A percentile compares a stretch with the other conserved stretches of the same genome.
Conservation (phyloP, 2,797 vertebrate species). For the Eulemur mongoz region DNA sequence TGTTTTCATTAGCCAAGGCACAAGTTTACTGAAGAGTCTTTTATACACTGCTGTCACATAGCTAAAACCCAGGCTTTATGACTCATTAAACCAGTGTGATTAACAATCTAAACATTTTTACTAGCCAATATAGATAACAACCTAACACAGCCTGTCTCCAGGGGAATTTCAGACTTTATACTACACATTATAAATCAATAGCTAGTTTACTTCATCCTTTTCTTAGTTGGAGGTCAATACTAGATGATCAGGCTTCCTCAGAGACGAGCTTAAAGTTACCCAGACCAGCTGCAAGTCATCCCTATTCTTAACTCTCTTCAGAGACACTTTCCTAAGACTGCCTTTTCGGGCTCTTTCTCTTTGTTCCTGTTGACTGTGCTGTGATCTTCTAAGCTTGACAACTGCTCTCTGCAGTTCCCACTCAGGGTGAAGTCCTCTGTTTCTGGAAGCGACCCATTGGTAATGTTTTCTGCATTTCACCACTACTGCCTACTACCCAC, state of each 20-base stretch:
- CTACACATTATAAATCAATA: not conserved
- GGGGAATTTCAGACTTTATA: not conserved
- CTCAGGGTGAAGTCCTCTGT: not conserved
- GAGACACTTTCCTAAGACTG: not conserved
- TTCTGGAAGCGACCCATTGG: not conserved
- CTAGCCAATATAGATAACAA: not conserved
- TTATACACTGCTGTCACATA: not conserved
- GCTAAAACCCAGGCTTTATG: not conserved
- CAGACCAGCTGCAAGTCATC: not conserved
- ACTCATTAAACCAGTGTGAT: not conserved
- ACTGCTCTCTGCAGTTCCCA: not conserved
- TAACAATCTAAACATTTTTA: not conserved
- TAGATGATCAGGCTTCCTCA: not conserved
- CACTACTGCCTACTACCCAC: not conserved
- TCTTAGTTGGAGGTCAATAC: not conserved
- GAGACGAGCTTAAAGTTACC: not conserved
- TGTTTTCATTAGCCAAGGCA: not conserved
- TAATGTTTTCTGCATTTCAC: not conserved
- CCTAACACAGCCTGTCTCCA: not conserved
- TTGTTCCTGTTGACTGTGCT: not conserved
- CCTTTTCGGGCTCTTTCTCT: not conserved
- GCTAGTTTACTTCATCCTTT: not conserved
- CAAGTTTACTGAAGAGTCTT: not conserved
- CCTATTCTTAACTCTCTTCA: not conserved
- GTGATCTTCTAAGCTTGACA: not conserved